Evolutionary conservation across 2,888 invertebrate genomes (phyloP), one percentile per base, ranked within the genome.

Genomic region (Sarcophaga subvicina): DNA sequence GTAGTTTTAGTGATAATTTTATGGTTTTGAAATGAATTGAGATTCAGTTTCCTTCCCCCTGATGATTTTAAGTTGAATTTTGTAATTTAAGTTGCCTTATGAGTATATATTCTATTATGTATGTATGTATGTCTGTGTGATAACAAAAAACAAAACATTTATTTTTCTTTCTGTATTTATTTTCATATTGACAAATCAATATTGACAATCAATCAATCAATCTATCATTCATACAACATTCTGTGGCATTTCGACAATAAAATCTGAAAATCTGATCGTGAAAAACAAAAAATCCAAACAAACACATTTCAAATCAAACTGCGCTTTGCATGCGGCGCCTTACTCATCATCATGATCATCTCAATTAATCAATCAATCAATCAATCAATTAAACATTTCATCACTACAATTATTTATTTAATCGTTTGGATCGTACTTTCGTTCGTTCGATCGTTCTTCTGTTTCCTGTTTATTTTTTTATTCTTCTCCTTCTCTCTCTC

Each of bases 271-370:
- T 27, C 59, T 72, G 71, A 63, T 67, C 67, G 77, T 69, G 49
- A 25, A 62, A 37, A n/a, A 54, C 25, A 70, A 49, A 45, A 45
- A 54, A 60, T 25, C 27, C 8, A 59, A 27, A 72, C 47, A 66
- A 78, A 62, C 71, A 80, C 22, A 49, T 70, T 62, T 37, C 37
- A 37, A 37, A 37, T 45, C 0, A 81, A 82, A 63, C 47, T 81
- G 83, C 80, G 77, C 76, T 66, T 85, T 86, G 80, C 76, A 83
- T 83, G 84, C 79, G 79, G 80, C 84, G 76, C 76, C 60, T 25
- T 25, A 70, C 63, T 64, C 64, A 79, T 10, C 69, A 86, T 59
- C 62, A 64, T 80, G 63, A 63, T 79, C 54, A 75, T 8, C 12
- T 45, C 25, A 83, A 37, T 37, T 10, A 10, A 37, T 75, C 73